Percentiles rank a stretch among this genome's conserved stretches.
phyloP scores from a whole-genome alignment of 1,140 invertebrate genomes.

The Limonius californicus region DNA sequence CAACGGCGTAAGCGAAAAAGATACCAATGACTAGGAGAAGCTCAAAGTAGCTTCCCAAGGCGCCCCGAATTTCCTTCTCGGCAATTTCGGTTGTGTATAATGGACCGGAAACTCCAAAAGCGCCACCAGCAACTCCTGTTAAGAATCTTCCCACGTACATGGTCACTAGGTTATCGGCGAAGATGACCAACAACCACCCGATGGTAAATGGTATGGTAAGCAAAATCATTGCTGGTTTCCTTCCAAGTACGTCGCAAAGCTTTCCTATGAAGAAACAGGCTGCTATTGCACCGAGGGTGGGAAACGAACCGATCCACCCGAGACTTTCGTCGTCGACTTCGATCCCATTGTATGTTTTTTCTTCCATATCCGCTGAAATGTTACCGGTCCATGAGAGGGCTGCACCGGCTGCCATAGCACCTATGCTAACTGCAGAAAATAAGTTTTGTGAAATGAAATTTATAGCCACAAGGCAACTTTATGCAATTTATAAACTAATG shows the following conservation, averaged over 20 bases:
- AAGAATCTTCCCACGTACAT: slow-evolving; percentile 65
- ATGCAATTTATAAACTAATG: too few relatives aligned
- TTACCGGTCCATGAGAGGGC: slow-evolving; percentile 61
- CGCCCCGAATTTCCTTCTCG: slow-evolving; percentile 63
- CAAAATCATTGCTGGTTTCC: slow-evolving; percentile 62
- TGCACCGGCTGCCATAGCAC: slow-evolving; percentile 57
- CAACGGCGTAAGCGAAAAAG: slow-evolving; percentile 55
- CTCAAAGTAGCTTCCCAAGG: slow-evolving; percentile 65
- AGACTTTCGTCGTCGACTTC: slow-evolving; percentile 30
- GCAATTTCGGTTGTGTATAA: slow-evolving; percentile 72
- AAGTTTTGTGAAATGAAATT: too few relatives aligned
- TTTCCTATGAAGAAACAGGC: slow-evolving; percentile 56
- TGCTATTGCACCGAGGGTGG: slow-evolving; percentile 62
- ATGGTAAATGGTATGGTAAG: slow-evolving; percentile 61
- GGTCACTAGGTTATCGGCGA: slow-evolving; percentile 56
- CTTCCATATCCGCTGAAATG: slow-evolving; percentile 51
- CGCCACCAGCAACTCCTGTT: slow-evolving; percentile 61
- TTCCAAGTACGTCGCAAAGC: slow-evolving; percentile 62
- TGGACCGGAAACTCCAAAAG: slow-evolving; percentile 61
- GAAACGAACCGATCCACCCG: slow-evolving; percentile 50
- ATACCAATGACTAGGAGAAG: slow-evolving; percentile 63
- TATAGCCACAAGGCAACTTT: too few relatives aligned
- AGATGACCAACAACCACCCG: slow-evolving; percentile 66
- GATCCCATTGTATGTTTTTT: slow-evolving; percentile 38
- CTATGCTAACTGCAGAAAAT: slow-evolving; percentile 53